Evolutionary conservation across 2,888 invertebrate genomes (phyloP), one percentile per base, ranked within the genome.

Genomic region (Drosophila atripex): DNA sequence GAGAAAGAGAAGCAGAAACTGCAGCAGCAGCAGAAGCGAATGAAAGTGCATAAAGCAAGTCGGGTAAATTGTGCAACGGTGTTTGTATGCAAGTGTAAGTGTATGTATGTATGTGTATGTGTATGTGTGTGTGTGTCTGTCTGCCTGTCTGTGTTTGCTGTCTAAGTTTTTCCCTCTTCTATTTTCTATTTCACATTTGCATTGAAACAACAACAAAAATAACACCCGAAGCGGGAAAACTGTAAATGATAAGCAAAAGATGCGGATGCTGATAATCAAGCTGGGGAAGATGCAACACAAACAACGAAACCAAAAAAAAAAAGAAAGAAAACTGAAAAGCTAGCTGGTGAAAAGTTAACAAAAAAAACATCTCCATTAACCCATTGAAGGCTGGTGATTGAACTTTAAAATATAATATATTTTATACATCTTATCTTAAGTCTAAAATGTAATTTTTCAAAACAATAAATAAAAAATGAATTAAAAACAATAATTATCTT

Each of bases 21-120:
- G 47, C 30, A 53, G 49, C 49, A n/a, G 25, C 38, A 25, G 32
- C 56, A 56, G 69, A 46, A 51, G 47, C 61, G 57, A 70, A 75
- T 57, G 85, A 77, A 77, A 80, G 87, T 86, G 84, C 85, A 78
- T 55, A 74, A 64, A 50, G 53, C 63, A 61, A 61, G 45, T 23
- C 23, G 47, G 50, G 61, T 55, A 50, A 55, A 68, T 43, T 53
- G 11, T 56, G 50, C 57, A 63, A 35, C 35, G 39, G 18, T 56
- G 32, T 43, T 30, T 35, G 45, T 53, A 7, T 18, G 14, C 8
- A n/a, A 12, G 5, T 70, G 23, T 32, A 23, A 23, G 21, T 23
- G 21, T 23, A 0, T 5, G 21, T 23, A 23, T 4, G 5, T 23
- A 23, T 23, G 4, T 38, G 0, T 1, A 14, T 41, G 21, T 45